Conservation (phyloP, 2,797 vertebrate species). For the Macropodus opercularis region DNA sequence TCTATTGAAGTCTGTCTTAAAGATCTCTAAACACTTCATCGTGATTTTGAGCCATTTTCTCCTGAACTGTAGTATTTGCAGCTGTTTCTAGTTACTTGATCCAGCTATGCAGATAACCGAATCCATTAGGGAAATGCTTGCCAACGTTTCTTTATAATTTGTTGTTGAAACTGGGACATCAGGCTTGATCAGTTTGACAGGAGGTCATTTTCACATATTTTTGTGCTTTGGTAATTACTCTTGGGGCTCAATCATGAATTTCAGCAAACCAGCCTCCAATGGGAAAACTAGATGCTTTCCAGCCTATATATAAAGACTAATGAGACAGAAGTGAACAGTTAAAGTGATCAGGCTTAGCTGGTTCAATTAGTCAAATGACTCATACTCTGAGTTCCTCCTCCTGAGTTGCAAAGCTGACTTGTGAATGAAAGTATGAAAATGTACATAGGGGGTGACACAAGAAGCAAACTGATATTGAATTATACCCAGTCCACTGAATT, state of each 20-base stretch:
- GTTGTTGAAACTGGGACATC: not conserved
- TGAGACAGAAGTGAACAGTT: conserved; percentile 29
- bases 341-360: conserved; percentile 24
- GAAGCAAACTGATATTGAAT: not conserved
- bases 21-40: no score
- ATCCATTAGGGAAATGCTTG: not conserved
- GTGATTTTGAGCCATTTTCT: not conserved
- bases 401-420: conserved; percentile 16
- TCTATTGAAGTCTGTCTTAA: no score
- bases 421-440: not conserved
- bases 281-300: conserved; percentile 7
- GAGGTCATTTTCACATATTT: conserved; percentile 6
- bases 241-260: not conserved
- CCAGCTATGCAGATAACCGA: not conserved
- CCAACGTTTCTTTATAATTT: conserved; percentile 7
- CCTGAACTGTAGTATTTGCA: not conserved
- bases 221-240: conserved; percentile 3
- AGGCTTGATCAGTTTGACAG: not conserved
- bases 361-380: conserved; percentile 52
- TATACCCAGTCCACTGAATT: not conserved
- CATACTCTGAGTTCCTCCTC: conserved; percentile 7
- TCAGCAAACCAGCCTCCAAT: not conserved
- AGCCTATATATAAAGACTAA: conserved; percentile 18
- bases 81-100: not conserved
- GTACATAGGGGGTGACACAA: not conserved